Conservation (phyloP, 2,113 vertebrate species). For the Pyxicephalus adspersus region DNA sequence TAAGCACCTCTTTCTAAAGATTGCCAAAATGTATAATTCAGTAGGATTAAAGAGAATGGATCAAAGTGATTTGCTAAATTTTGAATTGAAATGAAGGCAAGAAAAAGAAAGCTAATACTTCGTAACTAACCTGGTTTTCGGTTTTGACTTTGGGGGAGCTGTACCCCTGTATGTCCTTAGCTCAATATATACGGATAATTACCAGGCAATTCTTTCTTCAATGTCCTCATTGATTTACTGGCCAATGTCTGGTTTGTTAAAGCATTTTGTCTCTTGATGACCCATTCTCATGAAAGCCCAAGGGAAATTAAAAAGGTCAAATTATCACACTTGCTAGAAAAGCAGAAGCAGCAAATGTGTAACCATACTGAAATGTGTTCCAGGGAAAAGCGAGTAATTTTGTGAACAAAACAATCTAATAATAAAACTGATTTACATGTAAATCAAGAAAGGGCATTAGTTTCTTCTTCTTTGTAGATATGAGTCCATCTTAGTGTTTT, state of each 20-base stretch:
- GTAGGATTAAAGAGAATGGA: not conserved
- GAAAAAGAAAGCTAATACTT: not conserved
- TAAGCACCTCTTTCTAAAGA: too few relatives aligned
- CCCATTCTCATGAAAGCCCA: constrained; percentile 42
- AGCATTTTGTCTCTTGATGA: constrained; percentile 42
- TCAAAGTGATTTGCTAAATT: not conserved
- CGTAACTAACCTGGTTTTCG: not conserved
- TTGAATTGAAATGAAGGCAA: not conserved
- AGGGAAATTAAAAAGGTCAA: constrained; percentile 52
- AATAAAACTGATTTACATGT: constrained; percentile 33
- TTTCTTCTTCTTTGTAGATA: not conserved
- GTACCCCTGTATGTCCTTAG: not conserved
- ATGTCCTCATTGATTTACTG: constrained; percentile 24
- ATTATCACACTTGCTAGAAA: constrained; percentile 39
- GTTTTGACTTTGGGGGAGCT: not conserved
- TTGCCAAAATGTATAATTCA: too few relatives aligned
- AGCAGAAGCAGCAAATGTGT: constrained; percentile 32
- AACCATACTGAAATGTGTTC: constrained; percentile 16
- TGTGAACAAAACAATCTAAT: constrained; percentile 37
- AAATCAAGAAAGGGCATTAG: constrained; percentile 16
- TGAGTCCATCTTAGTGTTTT: not conserved
- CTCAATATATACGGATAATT: constrained; percentile 19
- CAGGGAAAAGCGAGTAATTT: constrained; percentile 17
- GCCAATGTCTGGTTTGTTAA: constrained; percentile 24
- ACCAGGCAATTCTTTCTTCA: constrained; percentile 18